Conservation (phyloP, 1,140 invertebrate species). For the Anthonomus grandis region DNA sequence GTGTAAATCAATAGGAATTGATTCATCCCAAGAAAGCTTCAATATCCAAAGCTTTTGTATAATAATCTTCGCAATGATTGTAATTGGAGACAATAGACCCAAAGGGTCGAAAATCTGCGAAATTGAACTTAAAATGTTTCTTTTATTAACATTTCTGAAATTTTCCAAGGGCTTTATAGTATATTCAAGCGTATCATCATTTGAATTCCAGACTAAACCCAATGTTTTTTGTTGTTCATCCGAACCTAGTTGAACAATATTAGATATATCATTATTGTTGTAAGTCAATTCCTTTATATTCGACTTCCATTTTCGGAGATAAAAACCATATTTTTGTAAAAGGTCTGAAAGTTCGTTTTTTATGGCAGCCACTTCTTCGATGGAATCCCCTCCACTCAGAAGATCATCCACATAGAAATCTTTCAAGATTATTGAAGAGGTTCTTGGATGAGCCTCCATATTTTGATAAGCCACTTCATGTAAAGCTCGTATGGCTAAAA, state of each 20-base stretch:
- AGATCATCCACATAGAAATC: slow-evolving; percentile 49
- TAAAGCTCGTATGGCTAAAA: slow-evolving; percentile 36
- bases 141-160: slow-evolving; percentile 14
- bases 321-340: slow-evolving; percentile 29
- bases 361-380: slow-evolving; percentile 27
- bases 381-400: slow-evolving; percentile 33
- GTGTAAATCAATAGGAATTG: slow-evolving; percentile 30
- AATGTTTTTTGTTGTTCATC: slow-evolving; percentile 17
- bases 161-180: slow-evolving; percentile 1
- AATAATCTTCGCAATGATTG: slow-evolving; percentile 40
- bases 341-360: slow-evolving; percentile 17
- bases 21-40: slow-evolving; percentile 44
- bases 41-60: slow-evolving; percentile 43
- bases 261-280: background rate
- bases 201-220: slow-evolving; percentile 21
- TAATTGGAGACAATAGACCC: slow-evolving; percentile 37
- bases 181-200: slow-evolving; percentile 14
- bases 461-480: slow-evolving; percentile 29
- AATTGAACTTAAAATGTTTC: slow-evolving; percentile 27
- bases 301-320: slow-evolving; percentile 46
- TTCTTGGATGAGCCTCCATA: slow-evolving; percentile 21
- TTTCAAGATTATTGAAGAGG: slow-evolving; percentile 21
- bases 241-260: background rate
- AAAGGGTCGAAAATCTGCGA: slow-evolving; percentile 36
- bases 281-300: slow-evolving; percentile 21